A percentile compares a stretch with the other conserved stretches of the same genome.
Evolutionary conservation across 2,888 invertebrate species (phyloP).

Genomic region (Sipunculus nudus): DNA sequence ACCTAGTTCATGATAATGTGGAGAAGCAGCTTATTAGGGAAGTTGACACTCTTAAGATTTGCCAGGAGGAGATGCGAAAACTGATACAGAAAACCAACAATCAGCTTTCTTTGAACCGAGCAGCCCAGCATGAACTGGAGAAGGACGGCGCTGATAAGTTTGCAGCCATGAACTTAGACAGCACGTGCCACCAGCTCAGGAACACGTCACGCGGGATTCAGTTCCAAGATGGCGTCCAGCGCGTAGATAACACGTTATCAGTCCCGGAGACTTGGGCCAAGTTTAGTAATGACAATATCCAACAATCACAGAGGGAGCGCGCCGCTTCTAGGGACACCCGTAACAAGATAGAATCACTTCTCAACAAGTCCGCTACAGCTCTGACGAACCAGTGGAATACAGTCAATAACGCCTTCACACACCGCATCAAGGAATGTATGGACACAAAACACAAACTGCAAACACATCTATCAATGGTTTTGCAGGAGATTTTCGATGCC

Average conservation of each 20-base stretch:
- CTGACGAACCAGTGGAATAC: conserved; percentile 65
- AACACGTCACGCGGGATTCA: conserved; percentile 61
- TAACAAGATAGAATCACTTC: too few relatives aligned
- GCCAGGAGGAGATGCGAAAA: too few relatives aligned
- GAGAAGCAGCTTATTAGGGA: too few relatives aligned
- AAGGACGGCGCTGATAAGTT: conserved; percentile 88
- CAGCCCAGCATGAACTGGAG: conserved; percentile 79
- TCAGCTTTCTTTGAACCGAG: conserved; percentile 61
- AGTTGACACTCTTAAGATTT: too few relatives aligned
- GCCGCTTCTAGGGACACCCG: conserved; percentile 60
- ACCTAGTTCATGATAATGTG: too few relatives aligned
- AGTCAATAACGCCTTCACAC: conserved; percentile 58
- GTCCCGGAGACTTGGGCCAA: conserved; percentile 64
- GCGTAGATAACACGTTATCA: conserved; percentile 60
- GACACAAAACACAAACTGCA: conserved; percentile 63
- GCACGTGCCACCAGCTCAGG: conserved; percentile 54
- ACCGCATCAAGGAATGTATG: conserved; percentile 58
- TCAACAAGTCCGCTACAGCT: conserved; percentile 60
- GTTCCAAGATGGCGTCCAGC: conserved; percentile 59
- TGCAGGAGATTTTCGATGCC: too few relatives aligned
- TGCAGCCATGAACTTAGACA: conserved; percentile 71
- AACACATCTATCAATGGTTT: conserved; percentile 63
- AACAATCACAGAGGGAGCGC: conserved; percentile 62
- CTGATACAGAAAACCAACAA: too few relatives aligned
- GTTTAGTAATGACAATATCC: too few relatives aligned